These are phyloP conservation scores for Hemibagrus wyckioides DNA, from an alignment of 2,113 vertebrate genomes.

Conservation along the genomic window DNA sequence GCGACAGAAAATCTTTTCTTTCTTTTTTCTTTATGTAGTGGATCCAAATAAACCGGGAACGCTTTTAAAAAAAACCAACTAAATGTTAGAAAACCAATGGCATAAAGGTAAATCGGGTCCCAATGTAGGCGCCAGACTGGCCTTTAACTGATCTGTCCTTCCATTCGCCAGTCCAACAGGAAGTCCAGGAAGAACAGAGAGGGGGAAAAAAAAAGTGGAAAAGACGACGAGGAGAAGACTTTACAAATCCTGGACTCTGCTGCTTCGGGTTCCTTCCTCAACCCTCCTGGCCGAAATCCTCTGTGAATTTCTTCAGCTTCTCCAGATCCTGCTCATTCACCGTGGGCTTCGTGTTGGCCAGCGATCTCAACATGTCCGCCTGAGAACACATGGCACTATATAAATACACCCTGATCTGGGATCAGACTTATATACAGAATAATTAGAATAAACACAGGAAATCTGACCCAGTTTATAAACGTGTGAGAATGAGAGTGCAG, in stretches of 20 bases:
- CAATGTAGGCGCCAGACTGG: constrained; percentile 30
- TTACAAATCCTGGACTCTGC: constrained; percentile 63
- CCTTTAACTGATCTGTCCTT: constrained; percentile 11
- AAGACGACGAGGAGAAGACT: constrained; percentile 36
- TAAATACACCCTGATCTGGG: neutral
- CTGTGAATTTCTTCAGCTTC: constrained; percentile 96
- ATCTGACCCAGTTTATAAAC: neutral
- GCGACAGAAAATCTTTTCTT: neutral
- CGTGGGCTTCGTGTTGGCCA: constrained; percentile 86
- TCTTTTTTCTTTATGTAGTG: neutral
- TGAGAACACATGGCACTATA: constrained; percentile 58
- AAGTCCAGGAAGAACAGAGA: constrained; percentile 20
- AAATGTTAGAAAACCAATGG: neutral
- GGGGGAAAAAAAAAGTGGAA: constrained; percentile 42
- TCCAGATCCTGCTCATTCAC: constrained; percentile 94
- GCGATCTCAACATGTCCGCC: constrained; percentile 88
- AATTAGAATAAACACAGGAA: neutral
- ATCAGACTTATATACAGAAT: neutral
- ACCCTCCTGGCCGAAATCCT: constrained; percentile 98
- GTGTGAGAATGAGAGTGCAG: neutral
- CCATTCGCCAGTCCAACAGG: constrained; percentile 35
- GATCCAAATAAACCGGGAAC: neutral
- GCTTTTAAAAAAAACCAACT: constrained; percentile 15
- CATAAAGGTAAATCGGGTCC: constrained; percentile 16
- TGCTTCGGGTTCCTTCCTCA: constrained; percentile 73